Conservation (phyloP, 2,888 invertebrate genomes). For the Tetheella fluctuosa region DNA sequence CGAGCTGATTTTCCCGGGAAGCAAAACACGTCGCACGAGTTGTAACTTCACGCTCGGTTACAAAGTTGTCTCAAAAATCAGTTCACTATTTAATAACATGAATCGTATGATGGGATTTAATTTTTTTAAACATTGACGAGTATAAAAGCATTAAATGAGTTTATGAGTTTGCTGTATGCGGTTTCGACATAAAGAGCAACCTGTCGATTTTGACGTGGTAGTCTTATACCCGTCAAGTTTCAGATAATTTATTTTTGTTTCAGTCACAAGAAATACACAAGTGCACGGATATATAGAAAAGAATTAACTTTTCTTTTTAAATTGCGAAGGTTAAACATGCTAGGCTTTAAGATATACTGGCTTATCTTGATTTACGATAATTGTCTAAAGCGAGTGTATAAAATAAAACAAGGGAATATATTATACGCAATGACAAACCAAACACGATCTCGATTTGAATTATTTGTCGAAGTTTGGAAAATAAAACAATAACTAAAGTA, state of each 20-base stretch:
- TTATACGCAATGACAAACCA: constrained; percentile 13
- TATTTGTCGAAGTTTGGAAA: constrained; percentile 15
- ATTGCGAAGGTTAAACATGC: constrained; percentile 9
- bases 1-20: too few relatives aligned
- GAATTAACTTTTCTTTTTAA: constrained; percentile 14
- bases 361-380: constrained; percentile 15
- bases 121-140: constrained; percentile 20
- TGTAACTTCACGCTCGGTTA: too few relatives aligned
- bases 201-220: constrained; percentile 42
- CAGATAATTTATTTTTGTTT: constrained; percentile 38
- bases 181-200: constrained; percentile 28
- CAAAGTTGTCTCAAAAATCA: neutral
- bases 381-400: constrained; percentile 10
- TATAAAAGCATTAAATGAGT: constrained; percentile 21
- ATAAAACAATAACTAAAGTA: constrained; percentile 16
- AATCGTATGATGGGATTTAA: constrained; percentile 14
- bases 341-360: constrained; percentile 8
- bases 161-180: constrained; percentile 22
- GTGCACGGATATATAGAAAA: constrained; percentile 17
- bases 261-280: constrained; percentile 15
- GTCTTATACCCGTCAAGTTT: constrained; percentile 21
- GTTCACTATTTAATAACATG: constrained; percentile 6
- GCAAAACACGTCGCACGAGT: too few relatives aligned
- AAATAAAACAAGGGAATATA: constrained; percentile 14
- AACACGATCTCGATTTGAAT: constrained; percentile 9